Percentiles rank a stretch among this genome's conserved stretches.
Conservation (phyloP, 2,888 invertebrate species). For the Koerneria pararmatus region DNA sequence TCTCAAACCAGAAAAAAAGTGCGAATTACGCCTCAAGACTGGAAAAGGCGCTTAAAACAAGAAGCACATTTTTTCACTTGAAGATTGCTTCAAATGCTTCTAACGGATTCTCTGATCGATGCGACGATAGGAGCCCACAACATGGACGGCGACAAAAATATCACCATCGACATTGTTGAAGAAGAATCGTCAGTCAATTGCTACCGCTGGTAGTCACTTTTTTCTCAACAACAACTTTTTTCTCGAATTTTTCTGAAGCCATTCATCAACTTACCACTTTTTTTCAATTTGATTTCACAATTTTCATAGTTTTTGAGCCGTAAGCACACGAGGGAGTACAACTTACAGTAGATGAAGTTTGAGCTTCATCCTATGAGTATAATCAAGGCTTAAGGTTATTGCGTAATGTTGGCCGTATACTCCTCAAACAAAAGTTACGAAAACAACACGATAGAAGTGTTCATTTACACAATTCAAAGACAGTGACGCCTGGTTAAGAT, state of each 20-base stretch:
- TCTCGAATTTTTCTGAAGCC: slow-evolving; percentile 2
- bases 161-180: slow-evolving; percentile 49
- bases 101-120: slow-evolving; percentile 35
- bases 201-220: neutral
- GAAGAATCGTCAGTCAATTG: slow-evolving; percentile 26
- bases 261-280: neutral
- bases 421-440: too few species aligned
- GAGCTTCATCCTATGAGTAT: too few species aligned
- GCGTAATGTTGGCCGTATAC: too few species aligned
- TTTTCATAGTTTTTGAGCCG: too few species aligned
- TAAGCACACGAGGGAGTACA: too few species aligned
- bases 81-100: slow-evolving; percentile 30
- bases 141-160: slow-evolving; percentile 44
- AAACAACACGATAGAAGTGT: too few species aligned
- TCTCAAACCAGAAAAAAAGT: neutral
- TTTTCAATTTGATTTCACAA: slow-evolving; percentile 10
- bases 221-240: neutral
- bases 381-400: too few species aligned
- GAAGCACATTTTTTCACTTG: slow-evolving; percentile 25
- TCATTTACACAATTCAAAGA: too few species aligned
- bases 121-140: slow-evolving; percentile 38
- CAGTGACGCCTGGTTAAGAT: too few species aligned
- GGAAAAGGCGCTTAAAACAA: neutral
- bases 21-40: neutral
- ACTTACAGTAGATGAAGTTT: too few species aligned